These are phyloP conservation scores for Champsocephalus gunnari DNA, from an alignment of 2,797 vertebrate species.

Conservation along the genomic window DNA sequence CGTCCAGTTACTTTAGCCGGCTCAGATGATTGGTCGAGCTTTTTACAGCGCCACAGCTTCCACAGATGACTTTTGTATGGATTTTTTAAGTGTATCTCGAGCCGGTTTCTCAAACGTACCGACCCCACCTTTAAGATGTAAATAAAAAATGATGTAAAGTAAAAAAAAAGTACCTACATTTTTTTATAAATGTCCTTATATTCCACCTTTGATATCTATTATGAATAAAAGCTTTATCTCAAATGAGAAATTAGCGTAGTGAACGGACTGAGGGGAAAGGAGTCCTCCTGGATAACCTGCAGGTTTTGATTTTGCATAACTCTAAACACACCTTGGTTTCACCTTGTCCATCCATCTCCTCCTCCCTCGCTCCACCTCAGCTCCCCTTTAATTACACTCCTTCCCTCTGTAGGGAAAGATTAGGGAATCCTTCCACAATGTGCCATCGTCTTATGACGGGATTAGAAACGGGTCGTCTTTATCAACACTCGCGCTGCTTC, in stretches of 20 bases:
- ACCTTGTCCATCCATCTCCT: slow-evolving; percentile 46
- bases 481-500: slow-evolving; percentile 41
- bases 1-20: too few species aligned
- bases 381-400: slow-evolving; percentile 65
- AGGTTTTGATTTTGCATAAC: slow-evolving; percentile 12
- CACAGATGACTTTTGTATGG: too few species aligned
- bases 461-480: slow-evolving; percentile 64
- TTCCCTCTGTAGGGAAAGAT: slow-evolving; percentile 66
- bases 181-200: too few species aligned
- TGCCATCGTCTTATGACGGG: slow-evolving; percentile 64
- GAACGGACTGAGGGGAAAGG: slow-evolving; percentile 19
- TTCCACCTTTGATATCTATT: not conserved
- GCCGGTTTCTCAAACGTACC: too few species aligned
- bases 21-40: too few species aligned
- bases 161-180: too few species aligned
- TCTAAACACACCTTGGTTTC: slow-evolving; percentile 14
- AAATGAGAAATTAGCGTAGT: slow-evolving; percentile 20
- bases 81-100: too few species aligned
- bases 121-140: too few species aligned
- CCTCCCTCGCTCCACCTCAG: slow-evolving; percentile 23
- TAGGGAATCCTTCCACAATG: slow-evolving; percentile 53
- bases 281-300: slow-evolving; percentile 24
- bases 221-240: slow-evolving; percentile 5
- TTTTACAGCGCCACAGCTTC: too few species aligned
- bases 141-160: too few species aligned